These are phyloP conservation scores for Eurois occulta DNA, from an alignment of 2,888 invertebrate genomes.

Conservation along the genomic window DNA sequence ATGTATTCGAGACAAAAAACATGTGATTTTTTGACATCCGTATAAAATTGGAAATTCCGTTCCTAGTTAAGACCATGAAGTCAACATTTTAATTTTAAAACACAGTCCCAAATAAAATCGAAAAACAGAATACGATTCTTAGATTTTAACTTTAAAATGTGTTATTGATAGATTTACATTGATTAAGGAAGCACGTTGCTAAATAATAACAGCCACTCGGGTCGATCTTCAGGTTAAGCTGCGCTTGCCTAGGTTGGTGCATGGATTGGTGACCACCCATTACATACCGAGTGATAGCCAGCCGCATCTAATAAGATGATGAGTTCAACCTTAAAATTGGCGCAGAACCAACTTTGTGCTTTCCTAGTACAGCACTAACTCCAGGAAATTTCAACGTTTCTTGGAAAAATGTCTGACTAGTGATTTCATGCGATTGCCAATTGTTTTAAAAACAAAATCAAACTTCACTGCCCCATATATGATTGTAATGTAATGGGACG, in stretches of 20 bases:
- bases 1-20: background rate
- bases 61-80: background rate
- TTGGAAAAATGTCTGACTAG: background rate
- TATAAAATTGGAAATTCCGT: background rate
- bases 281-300: background rate
- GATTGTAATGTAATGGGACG: background rate
- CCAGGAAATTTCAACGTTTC: background rate
- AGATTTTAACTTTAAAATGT: background rate
- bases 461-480: background rate
- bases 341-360: background rate
- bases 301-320: background rate
- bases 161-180: background rate
- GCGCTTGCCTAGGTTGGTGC: background rate
- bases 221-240: background rate
- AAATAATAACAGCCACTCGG: background rate
- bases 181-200: background rate
- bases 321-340: background rate
- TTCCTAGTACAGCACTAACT: background rate
- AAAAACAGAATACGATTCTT: background rate
- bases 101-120: background rate
- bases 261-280: background rate
- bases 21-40: background rate
- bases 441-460: background rate
- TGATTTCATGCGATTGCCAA: background rate
- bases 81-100: conserved; percentile 3